These are phyloP conservation scores for Neomorphus geoffroyi DNA, from an alignment of 2,797 vertebrate genomes.

Conservation along the genomic window DNA sequence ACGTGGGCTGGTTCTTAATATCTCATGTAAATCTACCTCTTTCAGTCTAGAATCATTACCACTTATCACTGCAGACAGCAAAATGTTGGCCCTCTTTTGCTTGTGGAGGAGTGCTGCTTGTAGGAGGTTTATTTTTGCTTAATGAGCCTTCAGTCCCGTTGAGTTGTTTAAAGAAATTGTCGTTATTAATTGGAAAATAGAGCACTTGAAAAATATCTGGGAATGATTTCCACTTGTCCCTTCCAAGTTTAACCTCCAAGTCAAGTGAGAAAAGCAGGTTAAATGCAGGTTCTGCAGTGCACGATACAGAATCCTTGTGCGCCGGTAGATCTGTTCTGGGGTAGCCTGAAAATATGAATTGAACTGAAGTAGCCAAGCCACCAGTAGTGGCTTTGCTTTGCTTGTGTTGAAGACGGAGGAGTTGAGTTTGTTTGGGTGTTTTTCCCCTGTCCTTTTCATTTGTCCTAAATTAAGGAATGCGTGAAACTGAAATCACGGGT, in stretches of 20 bases:
- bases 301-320: not conserved
- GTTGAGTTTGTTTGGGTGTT: too few species aligned
- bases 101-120: not conserved
- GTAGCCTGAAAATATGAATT: not conserved
- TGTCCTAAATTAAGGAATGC: not conserved
- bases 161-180: not conserved
- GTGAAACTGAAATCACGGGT: not conserved
- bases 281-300: not conserved
- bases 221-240: not conserved
- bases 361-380: not conserved
- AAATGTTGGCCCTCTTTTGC: not conserved
- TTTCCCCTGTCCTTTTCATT: not conserved
- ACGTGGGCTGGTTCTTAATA: too few species aligned
- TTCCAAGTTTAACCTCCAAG: not conserved
- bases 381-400: not conserved
- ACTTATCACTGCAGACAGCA: not conserved
- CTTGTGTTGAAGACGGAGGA: accelerated
- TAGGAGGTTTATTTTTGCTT: not conserved
- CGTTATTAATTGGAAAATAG: not conserved
- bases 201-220: not conserved
- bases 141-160: not conserved
- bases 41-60: too few species aligned
- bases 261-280: not conserved
- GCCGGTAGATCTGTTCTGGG: not conserved
- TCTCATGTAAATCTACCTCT: too few species aligned